Evolutionary conservation across 2,113 vertebrate genomes (phyloP), one percentile per base, ranked within the genome.

Genomic region (Glaucomys volans): DNA sequence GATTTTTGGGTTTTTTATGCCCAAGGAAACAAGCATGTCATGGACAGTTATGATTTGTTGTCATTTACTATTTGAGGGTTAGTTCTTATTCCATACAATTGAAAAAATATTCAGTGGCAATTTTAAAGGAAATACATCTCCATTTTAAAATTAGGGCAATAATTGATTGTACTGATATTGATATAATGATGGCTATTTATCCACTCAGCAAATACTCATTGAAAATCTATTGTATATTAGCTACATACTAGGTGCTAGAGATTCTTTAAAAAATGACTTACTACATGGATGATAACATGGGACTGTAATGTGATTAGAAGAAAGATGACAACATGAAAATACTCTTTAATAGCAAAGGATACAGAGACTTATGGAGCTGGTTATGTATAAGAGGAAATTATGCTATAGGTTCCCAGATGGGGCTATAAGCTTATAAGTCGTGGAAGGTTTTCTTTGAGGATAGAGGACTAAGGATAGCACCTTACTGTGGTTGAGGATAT

Each of bases 41-140:
- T 94, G 35, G 74, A 69, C 52, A 47, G 9, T n/a, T n/a, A n/a
- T n/a, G n/a, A n/a, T n/a, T n/a, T n/a, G 37, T 84, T 92, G 20
- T 11, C 47, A 87, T 81, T 93, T 37, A 32, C 66, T 95, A 85
- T 92, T 90, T 94, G 69, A 90, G 84, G 18, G 71, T 95, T 90
- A 87, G 10, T 91, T 96, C 11, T 87, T 94, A 74, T 92, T 84
- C 24, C 28, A 87, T 66, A 95, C 5, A 87, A 62, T 59, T 94
- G 40, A 82, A 94, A 71, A 80, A 94, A 67, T 71, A 84, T n/a
- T 82, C 14, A 83, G 44, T 94, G 20, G 12, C 26, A 62, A 0
- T 86, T 85, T 72, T 72, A 95, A 84, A 96, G 82, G 42, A 81
- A 94, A 81, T 84, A 1, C 2, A 79, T 84, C 77, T 95, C 16